These are phyloP conservation scores for Drosophila tsacasi DNA, from an alignment of 1,140 invertebrate genomes.

Conservation along the genomic window DNA sequence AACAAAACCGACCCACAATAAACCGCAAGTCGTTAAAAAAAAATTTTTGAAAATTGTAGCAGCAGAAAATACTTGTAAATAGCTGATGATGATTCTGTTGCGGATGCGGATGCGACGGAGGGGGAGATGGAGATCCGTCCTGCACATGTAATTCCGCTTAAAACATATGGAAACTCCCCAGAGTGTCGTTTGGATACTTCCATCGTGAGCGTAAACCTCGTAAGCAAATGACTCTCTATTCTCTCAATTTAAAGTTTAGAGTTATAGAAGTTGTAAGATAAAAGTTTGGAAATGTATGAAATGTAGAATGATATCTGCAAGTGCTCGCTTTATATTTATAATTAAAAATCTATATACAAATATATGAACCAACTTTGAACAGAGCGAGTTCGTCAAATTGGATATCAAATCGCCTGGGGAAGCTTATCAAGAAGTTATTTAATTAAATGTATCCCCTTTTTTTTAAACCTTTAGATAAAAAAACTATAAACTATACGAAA, in stretches of 20 bases:
- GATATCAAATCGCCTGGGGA: neutral
- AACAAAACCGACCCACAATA: constrained; percentile 46
- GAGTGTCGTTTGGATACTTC: neutral
- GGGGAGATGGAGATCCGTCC: constrained; percentile 4
- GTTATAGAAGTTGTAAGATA: neutral
- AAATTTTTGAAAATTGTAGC: constrained; percentile 53
- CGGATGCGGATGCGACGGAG: constrained; percentile 3
- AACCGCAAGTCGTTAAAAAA: constrained; percentile 74
- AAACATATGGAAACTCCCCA: constrained; percentile 25
- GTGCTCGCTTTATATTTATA: too few species aligned
- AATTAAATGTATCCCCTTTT: too few species aligned
- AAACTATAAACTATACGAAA: neutral
- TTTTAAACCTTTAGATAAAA: neutral
- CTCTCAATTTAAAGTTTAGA: neutral
- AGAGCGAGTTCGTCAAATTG: neutral
- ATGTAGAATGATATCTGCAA: neutral
- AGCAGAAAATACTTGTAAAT: constrained; percentile 56
- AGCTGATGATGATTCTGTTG: constrained; percentile 42
- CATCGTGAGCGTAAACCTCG: neutral
- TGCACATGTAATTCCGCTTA: constrained; percentile 21
- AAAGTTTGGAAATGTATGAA: neutral
- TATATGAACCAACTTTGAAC: too few species aligned
- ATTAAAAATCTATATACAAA: too few species aligned
- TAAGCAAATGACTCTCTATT: neutral
- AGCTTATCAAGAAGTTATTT: too few species aligned